Evolutionary conservation across 2,888 invertebrate genomes (phyloP).

Genomic region (Leistus spinibarbis): DNA sequence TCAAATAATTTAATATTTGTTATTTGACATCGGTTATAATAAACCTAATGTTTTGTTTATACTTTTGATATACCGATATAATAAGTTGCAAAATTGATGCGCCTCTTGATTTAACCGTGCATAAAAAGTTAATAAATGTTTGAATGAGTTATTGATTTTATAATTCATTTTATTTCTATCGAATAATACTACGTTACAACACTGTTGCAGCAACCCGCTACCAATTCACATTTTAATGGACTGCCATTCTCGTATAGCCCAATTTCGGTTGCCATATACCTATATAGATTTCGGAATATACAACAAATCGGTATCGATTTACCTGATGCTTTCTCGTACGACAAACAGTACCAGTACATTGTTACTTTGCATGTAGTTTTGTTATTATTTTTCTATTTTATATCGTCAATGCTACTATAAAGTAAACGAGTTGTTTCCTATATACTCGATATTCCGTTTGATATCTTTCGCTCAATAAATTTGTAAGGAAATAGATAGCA

Average conservation of each 20-base stretch:
- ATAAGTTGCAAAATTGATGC: too few relatives aligned
- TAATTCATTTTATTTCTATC: too few relatives aligned
- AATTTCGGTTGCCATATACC: background rate
- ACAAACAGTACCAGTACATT: background rate
- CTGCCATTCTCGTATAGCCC: background rate
- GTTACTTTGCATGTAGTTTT: background rate
- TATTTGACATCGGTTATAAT: too few relatives aligned
- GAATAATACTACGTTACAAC: too few relatives aligned
- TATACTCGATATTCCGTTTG: background rate
- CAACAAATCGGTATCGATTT: background rate
- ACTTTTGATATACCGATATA: too few relatives aligned
- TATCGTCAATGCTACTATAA: background rate
- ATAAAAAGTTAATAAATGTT: too few relatives aligned
- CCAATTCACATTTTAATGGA: conserved; percentile 23
- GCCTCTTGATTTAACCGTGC: too few relatives aligned
- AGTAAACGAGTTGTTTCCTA: background rate
- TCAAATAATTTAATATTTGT: too few relatives aligned
- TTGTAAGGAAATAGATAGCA: background rate
- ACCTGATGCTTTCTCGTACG: background rate
- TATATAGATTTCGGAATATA: background rate
- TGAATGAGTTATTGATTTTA: too few relatives aligned
- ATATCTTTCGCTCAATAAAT: background rate
- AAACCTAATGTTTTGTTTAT: too few relatives aligned
- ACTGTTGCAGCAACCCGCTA: conserved; percentile 46
- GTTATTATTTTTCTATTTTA: background rate